Evolutionary conservation across 1,140 invertebrate genomes (phyloP), one percentile per base, ranked within the genome.

Genomic region (Harlomillsia oculata): DNA sequence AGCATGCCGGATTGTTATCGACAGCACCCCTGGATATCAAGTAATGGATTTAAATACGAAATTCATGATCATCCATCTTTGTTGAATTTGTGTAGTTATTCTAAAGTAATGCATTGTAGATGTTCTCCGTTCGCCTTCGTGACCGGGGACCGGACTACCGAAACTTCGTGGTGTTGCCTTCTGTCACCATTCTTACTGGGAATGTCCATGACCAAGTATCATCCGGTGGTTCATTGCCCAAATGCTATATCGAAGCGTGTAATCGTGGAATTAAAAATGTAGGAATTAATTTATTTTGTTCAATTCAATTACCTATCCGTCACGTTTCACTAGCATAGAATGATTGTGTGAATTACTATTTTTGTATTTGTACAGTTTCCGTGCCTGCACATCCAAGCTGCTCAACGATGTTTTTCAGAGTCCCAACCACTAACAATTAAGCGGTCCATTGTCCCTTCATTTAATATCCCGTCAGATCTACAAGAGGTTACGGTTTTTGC

Each of bases 161-260:
- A 59, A 82, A 81, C 8, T 87, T 88, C 72, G 84, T 87, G 6
- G 82, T 85, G 66, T 69, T 87, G 11, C 82, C 82, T 2, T 56
- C 78, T 3, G n/a, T 72, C 73, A 50, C 66, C 72, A 55, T 66
- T 72, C 11, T 26, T 21, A 48, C 6, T 58, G 53, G 25, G 48
- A 56, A 34, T 43, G 18, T 2, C 34, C 25, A 37, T n/a, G n/a
- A 36, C 29, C 8, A 34, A 21, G 37, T 34, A 2, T 36, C 21
- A 14, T 16, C 18, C 23, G 28, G 25, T 2, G 28, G 25, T 2
- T 39, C 32, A 34, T 9, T 23, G 4, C 29, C 49, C 13, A 64
- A 56, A 53, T 64, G 59, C 26, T 61, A 54, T 20, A 37, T 59
- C 13, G 56, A 59, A 13, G 21, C 30, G 21, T 64, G 55, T 43